phyloP scores from a whole-genome alignment of 2,113 vertebrate genomes.

The Pseudorasbora parva region DNA sequence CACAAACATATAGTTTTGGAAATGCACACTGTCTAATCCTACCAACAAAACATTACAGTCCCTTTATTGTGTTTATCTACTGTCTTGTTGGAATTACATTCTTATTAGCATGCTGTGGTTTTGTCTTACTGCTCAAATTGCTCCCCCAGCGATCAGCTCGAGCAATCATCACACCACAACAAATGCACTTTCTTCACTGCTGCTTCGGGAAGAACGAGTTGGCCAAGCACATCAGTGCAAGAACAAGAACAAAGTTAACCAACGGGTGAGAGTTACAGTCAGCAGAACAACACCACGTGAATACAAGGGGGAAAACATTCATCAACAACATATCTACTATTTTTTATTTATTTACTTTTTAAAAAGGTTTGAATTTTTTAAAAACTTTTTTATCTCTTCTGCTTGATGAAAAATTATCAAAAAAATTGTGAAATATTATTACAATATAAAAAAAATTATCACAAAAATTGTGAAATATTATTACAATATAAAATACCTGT shows the following conservation, averaged over 20 bases:
- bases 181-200: neutral
- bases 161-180: conserved; percentile 22
- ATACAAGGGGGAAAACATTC: neutral
- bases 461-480: neutral
- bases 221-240: neutral
- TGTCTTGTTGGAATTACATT: conserved; percentile 1
- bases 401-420: too few species aligned
- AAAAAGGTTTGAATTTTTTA: too few species aligned
- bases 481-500: neutral
- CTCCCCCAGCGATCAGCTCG: conserved; percentile 5
- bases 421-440: too few species aligned
- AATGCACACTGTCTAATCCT: neutral
- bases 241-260: neutral
- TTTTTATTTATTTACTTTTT: too few species aligned
- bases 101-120: conserved; percentile 32
- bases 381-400: too few species aligned
- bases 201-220: neutral
- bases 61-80: neutral
- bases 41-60: conserved; percentile 2
- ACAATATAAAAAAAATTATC: too few species aligned
- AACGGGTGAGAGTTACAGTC: neutral
- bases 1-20: conserved; percentile 2
- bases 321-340: too few species aligned
- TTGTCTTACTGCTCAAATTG: conserved; percentile 9
- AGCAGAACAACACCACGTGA: neutral